phyloP scores from a whole-genome alignment of 2,888 invertebrate species.

The Daptonema setosum region DNA sequence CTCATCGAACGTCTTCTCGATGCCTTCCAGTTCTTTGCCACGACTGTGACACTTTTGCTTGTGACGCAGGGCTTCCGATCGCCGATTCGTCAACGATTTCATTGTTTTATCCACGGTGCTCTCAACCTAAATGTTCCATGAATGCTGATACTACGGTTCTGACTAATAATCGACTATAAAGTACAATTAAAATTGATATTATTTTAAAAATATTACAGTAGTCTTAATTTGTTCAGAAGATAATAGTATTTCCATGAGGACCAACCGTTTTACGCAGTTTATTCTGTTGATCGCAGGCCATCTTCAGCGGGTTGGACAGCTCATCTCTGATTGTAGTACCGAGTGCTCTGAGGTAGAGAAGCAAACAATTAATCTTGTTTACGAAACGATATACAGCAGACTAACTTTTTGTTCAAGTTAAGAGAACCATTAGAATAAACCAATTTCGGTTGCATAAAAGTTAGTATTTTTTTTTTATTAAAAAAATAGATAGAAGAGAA shows the following conservation, averaged over 20 bases:
- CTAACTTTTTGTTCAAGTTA: too few relatives aligned
- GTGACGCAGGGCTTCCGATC: neutral
- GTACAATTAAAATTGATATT: neutral
- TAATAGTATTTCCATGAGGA: neutral
- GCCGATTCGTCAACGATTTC: neutral
- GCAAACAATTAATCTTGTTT: too few relatives aligned
- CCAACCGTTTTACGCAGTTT: conserved; percentile 1
- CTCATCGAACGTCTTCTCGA: neutral
- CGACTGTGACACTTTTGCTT: neutral
- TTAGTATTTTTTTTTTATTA: too few relatives aligned
- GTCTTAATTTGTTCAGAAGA: neutral
- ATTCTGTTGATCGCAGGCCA: neutral
- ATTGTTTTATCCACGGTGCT: neutral
- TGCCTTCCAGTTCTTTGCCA: neutral
- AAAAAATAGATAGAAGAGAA: neutral
- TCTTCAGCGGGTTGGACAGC: conserved; percentile 1
- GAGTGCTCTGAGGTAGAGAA: neutral
- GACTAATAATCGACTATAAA: neutral
- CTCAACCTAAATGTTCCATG: neutral
- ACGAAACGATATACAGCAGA: too few relatives aligned
- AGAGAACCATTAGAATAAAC: too few relatives aligned
- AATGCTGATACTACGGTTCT: neutral
- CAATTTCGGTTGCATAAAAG: too few relatives aligned
- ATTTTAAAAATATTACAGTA: neutral
- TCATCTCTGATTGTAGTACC: conserved; percentile 1